Conservation (phyloP, 2,113 vertebrate genomes). For the Bubo blakistoni region DNA sequence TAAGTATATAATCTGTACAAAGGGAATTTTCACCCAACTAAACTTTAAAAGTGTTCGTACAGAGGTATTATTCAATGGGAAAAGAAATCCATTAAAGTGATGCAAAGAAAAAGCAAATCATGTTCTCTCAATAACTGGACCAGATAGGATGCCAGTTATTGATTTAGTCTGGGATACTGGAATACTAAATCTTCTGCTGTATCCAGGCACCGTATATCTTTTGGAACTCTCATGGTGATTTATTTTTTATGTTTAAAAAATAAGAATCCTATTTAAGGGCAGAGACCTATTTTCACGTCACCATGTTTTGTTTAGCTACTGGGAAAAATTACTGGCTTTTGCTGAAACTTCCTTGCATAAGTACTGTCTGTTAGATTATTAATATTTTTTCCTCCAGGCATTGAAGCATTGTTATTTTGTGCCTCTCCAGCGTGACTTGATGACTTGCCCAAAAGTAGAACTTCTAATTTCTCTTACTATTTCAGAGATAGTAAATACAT, state of each 20-base stretch:
- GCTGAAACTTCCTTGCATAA: neutral
- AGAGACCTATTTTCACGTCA: neutral
- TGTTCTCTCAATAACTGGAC: constrained; percentile 57
- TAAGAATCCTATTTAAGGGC: constrained; percentile 16
- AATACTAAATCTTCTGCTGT: constrained; percentile 68
- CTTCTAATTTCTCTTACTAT: neutral
- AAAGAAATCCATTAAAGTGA: constrained; percentile 58
- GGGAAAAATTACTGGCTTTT: neutral
- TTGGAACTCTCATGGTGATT: constrained; percentile 20
- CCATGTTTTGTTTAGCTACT: neutral
- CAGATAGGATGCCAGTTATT: constrained; percentile 66
- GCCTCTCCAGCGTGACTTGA: neutral
- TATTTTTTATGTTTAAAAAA: constrained; percentile 44
- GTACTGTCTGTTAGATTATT: neutral
- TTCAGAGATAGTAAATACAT: neutral
- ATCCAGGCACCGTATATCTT: constrained; percentile 48
- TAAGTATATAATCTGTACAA: constrained; percentile 26
- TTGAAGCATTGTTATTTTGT: neutral
- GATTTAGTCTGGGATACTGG: constrained; percentile 63
- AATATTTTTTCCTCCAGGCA: neutral
- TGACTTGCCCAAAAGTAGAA: neutral
- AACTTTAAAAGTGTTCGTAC: constrained; percentile 42
- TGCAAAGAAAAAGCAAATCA: constrained; percentile 66
- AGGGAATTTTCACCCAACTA: constrained; percentile 10
- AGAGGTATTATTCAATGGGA: constrained; percentile 20